phyloP scores from a whole-genome alignment of 2,113 vertebrate species.

The Smithornis capensis region DNA sequence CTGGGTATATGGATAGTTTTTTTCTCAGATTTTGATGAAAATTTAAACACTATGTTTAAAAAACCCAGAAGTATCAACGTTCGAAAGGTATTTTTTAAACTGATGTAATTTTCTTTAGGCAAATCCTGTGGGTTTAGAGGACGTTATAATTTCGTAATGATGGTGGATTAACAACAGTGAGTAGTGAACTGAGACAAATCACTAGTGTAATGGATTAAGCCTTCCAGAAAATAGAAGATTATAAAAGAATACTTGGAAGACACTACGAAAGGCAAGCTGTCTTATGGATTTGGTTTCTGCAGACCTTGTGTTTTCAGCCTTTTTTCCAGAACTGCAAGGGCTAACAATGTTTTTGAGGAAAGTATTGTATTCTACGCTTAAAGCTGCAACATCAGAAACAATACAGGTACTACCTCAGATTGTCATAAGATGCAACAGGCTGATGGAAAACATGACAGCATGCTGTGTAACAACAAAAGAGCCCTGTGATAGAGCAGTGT shows the following conservation, averaged over 20 bases:
- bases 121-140: background rate
- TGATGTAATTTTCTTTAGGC: background rate
- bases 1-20: background rate
- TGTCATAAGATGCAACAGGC: background rate
- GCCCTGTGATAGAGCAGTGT: background rate
- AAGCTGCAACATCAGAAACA: background rate
- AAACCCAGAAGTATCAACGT: rapidly evolving
- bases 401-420: background rate
- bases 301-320: background rate
- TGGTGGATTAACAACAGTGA: background rate
- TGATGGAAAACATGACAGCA: background rate
- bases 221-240: background rate
- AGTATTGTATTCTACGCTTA: background rate
- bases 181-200: background rate
- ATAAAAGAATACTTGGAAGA: background rate
- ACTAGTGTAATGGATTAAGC: background rate
- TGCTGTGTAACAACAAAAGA: background rate
- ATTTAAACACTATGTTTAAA: background rate
- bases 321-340: background rate
- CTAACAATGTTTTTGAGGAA: background rate
- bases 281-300: background rate
- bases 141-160: background rate
- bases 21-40: background rate
- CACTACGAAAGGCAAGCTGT: background rate
- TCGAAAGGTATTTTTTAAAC: background rate